Percentiles rank a stretch among this genome's conserved stretches.
phyloP scores from a whole-genome alignment of 2,113 vertebrate species.

The Prinia subflava region DNA sequence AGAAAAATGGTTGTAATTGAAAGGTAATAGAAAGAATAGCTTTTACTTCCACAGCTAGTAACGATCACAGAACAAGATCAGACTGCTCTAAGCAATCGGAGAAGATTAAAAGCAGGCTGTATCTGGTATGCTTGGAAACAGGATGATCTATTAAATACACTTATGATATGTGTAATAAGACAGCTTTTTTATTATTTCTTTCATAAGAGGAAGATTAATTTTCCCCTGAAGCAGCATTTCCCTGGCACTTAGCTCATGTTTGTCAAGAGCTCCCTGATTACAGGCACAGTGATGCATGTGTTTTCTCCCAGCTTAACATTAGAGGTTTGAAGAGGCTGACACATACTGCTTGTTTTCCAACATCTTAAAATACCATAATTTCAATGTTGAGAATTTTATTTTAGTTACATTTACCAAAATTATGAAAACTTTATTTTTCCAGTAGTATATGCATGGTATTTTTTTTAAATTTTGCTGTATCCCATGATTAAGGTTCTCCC shows the following conservation, averaged over 20 bases:
- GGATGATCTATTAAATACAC: not conserved
- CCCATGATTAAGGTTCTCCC: not conserved
- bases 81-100: not conserved
- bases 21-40: not conserved
- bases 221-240: not conserved
- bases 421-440: not conserved
- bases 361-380: not conserved
- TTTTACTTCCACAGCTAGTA: constrained; percentile 16
- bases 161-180: not conserved
- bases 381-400: not conserved
- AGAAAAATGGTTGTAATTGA: constrained; percentile 31
- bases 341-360: not conserved
- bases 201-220: constrained; percentile 4
- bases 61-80: not conserved
- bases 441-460: not conserved
- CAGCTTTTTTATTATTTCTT: constrained; percentile 13
- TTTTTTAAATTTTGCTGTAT: not conserved
- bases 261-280: not conserved
- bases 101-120: constrained; percentile 8
- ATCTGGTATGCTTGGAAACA: not conserved
- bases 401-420: not conserved
- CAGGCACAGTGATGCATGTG: not conserved
- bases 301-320: not conserved
- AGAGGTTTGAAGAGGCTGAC: not conserved
- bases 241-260: not conserved